These are phyloP conservation scores for Solenodon paradoxus DNA, from an alignment of 2,113 vertebrate species.

Conservation along the genomic window DNA sequence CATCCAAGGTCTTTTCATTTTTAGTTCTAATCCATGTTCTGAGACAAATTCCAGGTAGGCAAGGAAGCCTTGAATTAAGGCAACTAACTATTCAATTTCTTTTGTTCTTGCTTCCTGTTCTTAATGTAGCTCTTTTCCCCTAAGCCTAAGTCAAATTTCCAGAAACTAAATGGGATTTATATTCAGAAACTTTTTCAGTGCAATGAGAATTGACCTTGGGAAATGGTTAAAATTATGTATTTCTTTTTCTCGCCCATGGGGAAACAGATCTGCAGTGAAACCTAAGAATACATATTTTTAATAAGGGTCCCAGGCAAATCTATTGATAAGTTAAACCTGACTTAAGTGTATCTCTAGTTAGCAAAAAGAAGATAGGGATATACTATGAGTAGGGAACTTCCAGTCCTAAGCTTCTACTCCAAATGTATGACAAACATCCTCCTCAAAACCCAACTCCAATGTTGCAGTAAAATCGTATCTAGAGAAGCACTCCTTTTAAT, in stretches of 20 bases:
- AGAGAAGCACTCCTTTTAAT: not conserved
- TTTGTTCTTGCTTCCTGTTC: not conserved
- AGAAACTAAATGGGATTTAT: conserved; percentile 26
- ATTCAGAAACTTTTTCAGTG: not conserved
- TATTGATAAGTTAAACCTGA: not conserved
- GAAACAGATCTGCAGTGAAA: not conserved
- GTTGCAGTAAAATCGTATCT: not conserved
- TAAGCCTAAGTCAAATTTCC: not conserved
- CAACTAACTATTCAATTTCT: not conserved
- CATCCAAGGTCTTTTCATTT: not conserved
- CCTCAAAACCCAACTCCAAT: too few species aligned
- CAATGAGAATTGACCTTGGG: not conserved
- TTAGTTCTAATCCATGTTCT: not conserved
- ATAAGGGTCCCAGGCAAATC: not conserved
- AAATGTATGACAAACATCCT: not conserved
- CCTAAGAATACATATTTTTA: not conserved
- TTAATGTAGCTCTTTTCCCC: not conserved
- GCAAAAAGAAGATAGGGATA: not conserved
- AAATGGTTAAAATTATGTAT: not conserved
- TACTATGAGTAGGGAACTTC: not conserved
- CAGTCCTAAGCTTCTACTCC: not conserved
- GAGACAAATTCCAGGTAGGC: not conserved
- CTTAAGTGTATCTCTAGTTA: not conserved
- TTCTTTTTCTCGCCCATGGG: not conserved
- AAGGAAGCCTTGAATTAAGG: conserved; percentile 4